A percentile compares a stretch with the other conserved stretches of the same genome.
Evolutionary conservation across 2,797 vertebrate genomes (phyloP).

Genomic region (Chaenodraco wilsoni): DNA sequence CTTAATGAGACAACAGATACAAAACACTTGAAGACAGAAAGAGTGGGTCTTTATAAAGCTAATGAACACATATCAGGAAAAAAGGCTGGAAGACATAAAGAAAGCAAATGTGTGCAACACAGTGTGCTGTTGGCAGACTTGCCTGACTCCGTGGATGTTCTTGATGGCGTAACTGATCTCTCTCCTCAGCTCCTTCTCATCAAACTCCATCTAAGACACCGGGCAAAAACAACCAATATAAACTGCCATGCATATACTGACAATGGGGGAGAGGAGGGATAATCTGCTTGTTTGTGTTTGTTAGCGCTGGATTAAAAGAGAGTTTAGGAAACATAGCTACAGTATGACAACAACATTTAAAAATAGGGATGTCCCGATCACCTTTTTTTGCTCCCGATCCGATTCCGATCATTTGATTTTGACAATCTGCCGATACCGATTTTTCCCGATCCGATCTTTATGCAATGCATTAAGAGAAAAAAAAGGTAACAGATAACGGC

Average conservation of each 20-base stretch:
- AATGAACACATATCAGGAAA: conserved; percentile 13
- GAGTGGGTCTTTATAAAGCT: conserved; percentile 16
- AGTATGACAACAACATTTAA: conserved; percentile 7
- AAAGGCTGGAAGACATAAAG: conserved; percentile 14
- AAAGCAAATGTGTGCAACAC: conserved; percentile 2
- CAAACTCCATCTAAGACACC: conserved; percentile 92
- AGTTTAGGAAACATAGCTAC: conserved; percentile 2
- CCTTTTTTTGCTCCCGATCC: no score
- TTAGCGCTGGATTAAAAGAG: neutral
- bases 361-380: no score
- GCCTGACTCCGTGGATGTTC: conserved; percentile 98
- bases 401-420: no score
- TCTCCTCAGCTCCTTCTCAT: conserved; percentile 93
- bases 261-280: neutral
- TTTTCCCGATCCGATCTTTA: no score
- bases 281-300: conserved; percentile 6
- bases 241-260: neutral
- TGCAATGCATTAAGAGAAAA: no score
- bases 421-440: no score
- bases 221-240: neutral
- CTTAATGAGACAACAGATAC: conserved; percentile 26
- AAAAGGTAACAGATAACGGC: no score
- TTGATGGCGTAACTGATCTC: conserved; percentile 98
- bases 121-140: conserved; percentile 59
- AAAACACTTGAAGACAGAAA: conserved; percentile 2